Evolutionary conservation across 1,140 invertebrate genomes (phyloP).

Genomic region (Cylas formicarius): DNA sequence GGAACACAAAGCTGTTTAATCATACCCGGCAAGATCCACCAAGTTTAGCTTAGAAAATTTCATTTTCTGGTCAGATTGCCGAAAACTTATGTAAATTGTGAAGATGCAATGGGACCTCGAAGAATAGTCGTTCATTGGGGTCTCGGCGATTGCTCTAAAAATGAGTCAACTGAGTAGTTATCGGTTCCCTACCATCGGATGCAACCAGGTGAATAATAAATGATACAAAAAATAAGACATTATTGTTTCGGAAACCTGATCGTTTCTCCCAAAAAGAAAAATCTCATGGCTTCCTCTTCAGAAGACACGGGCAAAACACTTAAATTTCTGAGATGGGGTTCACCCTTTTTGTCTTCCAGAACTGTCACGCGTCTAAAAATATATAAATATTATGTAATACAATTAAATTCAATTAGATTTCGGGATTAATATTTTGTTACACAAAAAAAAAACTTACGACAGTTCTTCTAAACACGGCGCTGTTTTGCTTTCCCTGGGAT

Average conservation of each 20-base stretch:
- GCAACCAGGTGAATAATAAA: slow-evolving; percentile 5
- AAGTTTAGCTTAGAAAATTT: slow-evolving; percentile 55
- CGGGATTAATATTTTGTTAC: not conserved
- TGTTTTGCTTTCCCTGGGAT: slow-evolving; percentile 46
- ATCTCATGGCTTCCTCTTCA: slow-evolving; percentile 54
- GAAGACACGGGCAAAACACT: slow-evolving; percentile 49
- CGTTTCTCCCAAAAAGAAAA: slow-evolving; percentile 54
- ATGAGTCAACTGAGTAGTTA: slow-evolving; percentile 5
- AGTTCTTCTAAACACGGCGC: slow-evolving; percentile 50
- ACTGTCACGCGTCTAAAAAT: slow-evolving; percentile 47
- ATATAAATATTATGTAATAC: slow-evolving; percentile 1
- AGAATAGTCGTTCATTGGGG: slow-evolving; percentile 59
- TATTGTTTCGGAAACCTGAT: slow-evolving; percentile 43
- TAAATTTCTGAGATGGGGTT: slow-evolving; percentile 55
- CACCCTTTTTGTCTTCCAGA: slow-evolving; percentile 53
- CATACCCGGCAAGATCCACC: slow-evolving; percentile 59
- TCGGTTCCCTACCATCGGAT: not conserved
- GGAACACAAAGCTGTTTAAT: not conserved
- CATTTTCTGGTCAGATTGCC: slow-evolving; percentile 44
- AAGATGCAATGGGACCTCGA: slow-evolving; percentile 64
- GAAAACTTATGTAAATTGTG: slow-evolving; percentile 52
- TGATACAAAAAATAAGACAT: no score
- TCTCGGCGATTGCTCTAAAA: slow-evolving; percentile 54
- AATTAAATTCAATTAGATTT: not conserved
- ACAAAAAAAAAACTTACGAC: slow-evolving; percentile 41